Conservation (phyloP, 2,888 invertebrate genomes). For the Schizotus pectinicornis region DNA sequence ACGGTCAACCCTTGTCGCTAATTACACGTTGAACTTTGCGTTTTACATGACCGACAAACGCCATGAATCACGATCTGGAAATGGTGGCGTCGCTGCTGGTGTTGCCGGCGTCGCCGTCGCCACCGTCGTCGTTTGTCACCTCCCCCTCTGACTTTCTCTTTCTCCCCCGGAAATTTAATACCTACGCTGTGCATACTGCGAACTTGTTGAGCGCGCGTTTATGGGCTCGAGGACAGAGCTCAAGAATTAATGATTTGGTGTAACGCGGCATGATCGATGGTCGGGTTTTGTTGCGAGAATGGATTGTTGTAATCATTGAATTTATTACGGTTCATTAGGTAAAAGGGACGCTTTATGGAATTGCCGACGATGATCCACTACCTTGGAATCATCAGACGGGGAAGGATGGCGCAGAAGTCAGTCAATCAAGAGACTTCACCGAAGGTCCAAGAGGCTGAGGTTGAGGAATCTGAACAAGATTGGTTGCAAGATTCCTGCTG, state of each 20-base stretch:
- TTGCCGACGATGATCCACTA: background rate
- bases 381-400: background rate
- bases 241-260: conserved; percentile 30
- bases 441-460: no score
- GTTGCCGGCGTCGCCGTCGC: conserved; percentile 25
- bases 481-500: no score
- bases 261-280: conserved; percentile 25
- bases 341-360: conserved; percentile 3
- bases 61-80: no score
- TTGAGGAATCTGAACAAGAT: no score
- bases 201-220: conserved; percentile 34
- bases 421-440: no score
- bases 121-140: conserved; percentile 18
- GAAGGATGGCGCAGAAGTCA: no score
- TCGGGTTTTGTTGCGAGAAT: conserved; percentile 15
- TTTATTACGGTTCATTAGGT: conserved; percentile 23
- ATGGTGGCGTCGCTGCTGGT: background rate
- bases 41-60: no score
- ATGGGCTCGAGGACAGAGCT: conserved; percentile 25
- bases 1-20: no score
- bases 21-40: no score
- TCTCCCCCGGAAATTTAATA: conserved; percentile 33
- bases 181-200: conserved; percentile 31
- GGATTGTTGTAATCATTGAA: conserved; percentile 21
- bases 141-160: conserved; percentile 12